A percentile compares a stretch with the other conserved stretches of the same genome.
Evolutionary conservation across 2,113 vertebrate genomes (phyloP).

Genomic region (Otis tarda): DNA sequence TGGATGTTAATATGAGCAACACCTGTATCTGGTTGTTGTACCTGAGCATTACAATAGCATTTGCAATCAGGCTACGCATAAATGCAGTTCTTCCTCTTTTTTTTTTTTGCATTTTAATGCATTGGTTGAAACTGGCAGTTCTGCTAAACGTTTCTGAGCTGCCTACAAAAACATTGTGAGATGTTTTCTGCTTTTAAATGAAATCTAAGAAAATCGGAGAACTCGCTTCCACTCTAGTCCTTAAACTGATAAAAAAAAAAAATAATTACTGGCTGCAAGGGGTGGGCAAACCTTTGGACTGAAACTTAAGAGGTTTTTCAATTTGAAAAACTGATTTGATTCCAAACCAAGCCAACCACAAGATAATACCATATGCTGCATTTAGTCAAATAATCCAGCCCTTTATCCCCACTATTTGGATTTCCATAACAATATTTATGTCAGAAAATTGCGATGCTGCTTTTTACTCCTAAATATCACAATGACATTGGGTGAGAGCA

Average conservation of each 20-base stretch:
- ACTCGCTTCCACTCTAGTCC: background rate
- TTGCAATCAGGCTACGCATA: background rate
- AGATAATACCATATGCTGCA: background rate
- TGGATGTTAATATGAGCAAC: background rate
- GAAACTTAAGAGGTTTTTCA: background rate
- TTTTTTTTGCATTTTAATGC: background rate
- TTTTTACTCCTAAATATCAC: background rate
- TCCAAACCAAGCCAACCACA: constrained; percentile 9
- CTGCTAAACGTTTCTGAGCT: background rate
- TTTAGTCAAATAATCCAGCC: background rate
- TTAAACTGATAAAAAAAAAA: background rate
- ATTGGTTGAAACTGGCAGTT: background rate
- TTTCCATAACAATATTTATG: background rate
- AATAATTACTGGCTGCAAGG: background rate
- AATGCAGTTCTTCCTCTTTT: background rate
- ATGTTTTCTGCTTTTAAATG: background rate
- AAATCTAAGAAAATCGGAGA: background rate
- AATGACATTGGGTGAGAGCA: background rate
- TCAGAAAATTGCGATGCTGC: background rate
- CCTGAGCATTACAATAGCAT: background rate
- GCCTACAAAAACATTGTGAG: background rate
- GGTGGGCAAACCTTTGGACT: background rate
- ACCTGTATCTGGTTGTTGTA: background rate
- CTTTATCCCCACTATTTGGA: background rate
- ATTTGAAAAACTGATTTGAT: background rate